Evolutionary conservation across 2,797 vertebrate genomes (phyloP).

Genomic region (Micrastur ruficollis): DNA sequence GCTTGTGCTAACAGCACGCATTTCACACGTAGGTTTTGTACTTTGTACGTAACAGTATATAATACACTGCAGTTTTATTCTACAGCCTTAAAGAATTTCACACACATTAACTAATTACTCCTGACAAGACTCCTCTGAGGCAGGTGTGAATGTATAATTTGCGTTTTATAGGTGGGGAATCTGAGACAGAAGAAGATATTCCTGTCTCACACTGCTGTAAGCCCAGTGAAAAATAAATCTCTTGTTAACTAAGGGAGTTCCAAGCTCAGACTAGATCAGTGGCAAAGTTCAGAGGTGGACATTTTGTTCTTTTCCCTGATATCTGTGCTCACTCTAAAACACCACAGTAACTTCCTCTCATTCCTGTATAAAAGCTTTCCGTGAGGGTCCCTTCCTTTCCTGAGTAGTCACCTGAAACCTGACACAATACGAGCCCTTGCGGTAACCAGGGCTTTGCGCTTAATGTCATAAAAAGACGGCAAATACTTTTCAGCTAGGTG

Average conservation of each 20-base stretch:
- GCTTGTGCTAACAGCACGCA: background rate
- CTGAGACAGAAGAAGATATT: background rate
- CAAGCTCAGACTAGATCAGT: background rate
- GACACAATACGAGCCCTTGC: background rate
- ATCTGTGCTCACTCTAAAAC: background rate
- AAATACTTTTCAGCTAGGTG: background rate
- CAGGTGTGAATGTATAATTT: constrained; percentile 9
- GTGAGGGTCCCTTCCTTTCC: background rate
- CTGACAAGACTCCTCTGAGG: background rate
- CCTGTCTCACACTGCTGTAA: background rate
- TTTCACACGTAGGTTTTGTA: background rate
- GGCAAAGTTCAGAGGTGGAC: background rate
- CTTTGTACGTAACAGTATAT: background rate
- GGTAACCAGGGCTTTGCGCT: background rate
- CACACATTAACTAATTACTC: constrained; percentile 17
- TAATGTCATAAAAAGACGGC: background rate
- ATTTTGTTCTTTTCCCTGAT: background rate
- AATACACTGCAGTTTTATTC: background rate
- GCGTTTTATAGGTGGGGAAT: background rate
- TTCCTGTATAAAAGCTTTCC: background rate
- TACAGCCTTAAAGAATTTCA: background rate
- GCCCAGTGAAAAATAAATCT: background rate
- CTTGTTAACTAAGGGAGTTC: background rate
- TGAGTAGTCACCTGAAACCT: background rate
- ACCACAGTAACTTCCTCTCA: background rate